Evolutionary conservation across 2,888 invertebrate species (phyloP).

Genomic region (Thymelicus acteon): DNA sequence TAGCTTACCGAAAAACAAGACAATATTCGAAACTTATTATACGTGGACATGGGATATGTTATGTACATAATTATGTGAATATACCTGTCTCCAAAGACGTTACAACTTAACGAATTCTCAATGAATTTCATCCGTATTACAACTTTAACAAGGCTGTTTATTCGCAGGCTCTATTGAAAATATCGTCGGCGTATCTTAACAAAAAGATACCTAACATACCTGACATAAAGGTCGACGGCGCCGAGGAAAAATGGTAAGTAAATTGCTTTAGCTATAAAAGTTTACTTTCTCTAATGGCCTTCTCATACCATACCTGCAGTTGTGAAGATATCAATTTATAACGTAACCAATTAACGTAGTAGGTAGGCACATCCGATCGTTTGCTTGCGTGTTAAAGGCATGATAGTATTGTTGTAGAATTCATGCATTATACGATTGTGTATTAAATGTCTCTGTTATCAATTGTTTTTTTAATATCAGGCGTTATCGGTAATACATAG

Average conservation of each 20-base stretch:
- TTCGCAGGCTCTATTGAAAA: constrained; percentile 92
- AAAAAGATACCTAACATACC: constrained; percentile 97
- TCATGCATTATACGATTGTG: too few species aligned
- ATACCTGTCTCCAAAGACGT: too few species aligned
- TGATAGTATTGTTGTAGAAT: not conserved
- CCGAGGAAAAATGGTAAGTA: constrained; percentile 94
- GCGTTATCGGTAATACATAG: too few species aligned
- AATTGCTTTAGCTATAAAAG: constrained; percentile 17
- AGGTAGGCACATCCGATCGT: not conserved
- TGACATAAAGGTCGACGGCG: constrained; percentile 94
- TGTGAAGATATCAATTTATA: constrained; percentile 19
- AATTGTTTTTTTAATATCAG: too few species aligned
- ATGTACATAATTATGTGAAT: too few species aligned
- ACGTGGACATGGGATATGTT: too few species aligned
- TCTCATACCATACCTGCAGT: constrained; percentile 13
- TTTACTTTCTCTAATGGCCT: constrained; percentile 20
- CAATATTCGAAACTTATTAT: too few species aligned
- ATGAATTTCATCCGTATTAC: not conserved
- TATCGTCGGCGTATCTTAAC: constrained; percentile 95
- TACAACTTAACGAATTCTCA: not conserved
- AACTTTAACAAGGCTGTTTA: constrained; percentile 42
- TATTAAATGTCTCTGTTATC: too few species aligned
- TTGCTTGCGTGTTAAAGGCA: not conserved
- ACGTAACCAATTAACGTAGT: constrained; percentile 1
- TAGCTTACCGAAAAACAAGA: too few species aligned